These are phyloP conservation scores for Lonchura striata DNA, from an alignment of 2,113 vertebrate genomes.

Conservation along the genomic window DNA sequence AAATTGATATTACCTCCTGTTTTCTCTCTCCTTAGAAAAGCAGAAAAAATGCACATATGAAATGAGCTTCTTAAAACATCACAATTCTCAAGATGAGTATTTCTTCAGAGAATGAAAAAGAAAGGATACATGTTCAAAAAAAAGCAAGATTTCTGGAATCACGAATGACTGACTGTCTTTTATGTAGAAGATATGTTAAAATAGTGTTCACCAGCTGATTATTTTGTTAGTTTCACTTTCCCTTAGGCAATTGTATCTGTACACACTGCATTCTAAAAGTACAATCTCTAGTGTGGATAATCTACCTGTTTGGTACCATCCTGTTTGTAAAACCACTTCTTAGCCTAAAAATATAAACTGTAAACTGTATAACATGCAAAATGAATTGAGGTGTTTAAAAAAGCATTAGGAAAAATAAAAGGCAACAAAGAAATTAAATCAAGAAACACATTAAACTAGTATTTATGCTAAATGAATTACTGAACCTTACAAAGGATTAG, in stretches of 20 bases:
- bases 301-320: slow-evolving; percentile 75
- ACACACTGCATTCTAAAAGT: slow-evolving; percentile 76
- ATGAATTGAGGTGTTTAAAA: slow-evolving; percentile 69
- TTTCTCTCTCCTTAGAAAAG: slow-evolving; percentile 24
- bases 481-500: slow-evolving; percentile 47
- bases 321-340: slow-evolving; percentile 73
- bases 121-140: slow-evolving; percentile 55
- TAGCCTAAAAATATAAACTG: slow-evolving; percentile 75
- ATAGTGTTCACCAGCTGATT: slow-evolving; percentile 71
- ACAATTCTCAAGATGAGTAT: background rate
- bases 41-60: slow-evolving; percentile 34
- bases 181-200: slow-evolving; percentile 71
- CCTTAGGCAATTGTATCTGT: slow-evolving; percentile 74
- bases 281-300: slow-evolving; percentile 76
- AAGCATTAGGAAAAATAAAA: slow-evolving; percentile 62
- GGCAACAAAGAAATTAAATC: slow-evolving; percentile 54
- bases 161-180: slow-evolving; percentile 71
- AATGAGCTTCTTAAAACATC: background rate
- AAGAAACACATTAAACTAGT: slow-evolving; percentile 49
- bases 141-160: slow-evolving; percentile 73
- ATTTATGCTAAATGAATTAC: slow-evolving; percentile 56
- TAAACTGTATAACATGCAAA: slow-evolving; percentile 77
- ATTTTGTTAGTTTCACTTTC: slow-evolving; percentile 82
- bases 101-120: slow-evolving; percentile 64
- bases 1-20: background rate